These are phyloP conservation scores for Corvus cornix DNA, from an alignment of 2,113 vertebrate genomes.

Conservation along the genomic window DNA sequence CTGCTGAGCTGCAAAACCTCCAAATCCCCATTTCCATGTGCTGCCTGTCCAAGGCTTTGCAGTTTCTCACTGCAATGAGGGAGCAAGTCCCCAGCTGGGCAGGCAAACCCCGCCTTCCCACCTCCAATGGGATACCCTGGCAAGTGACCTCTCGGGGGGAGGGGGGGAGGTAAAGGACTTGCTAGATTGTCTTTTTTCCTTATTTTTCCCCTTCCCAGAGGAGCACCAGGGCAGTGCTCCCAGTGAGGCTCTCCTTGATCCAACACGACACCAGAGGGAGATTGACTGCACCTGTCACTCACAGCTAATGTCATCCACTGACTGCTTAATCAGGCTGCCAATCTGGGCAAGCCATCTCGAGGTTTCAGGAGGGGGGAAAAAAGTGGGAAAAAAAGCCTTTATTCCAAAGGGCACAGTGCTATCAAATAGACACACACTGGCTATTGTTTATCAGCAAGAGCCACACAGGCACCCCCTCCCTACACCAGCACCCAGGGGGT, in stretches of 20 bases:
- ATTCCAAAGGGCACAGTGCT: constrained; percentile 1
- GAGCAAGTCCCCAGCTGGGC: neutral
- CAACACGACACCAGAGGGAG: neutral
- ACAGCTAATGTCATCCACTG: neutral
- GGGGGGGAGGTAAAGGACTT: neutral
- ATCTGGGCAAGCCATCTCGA: constrained; percentile 17
- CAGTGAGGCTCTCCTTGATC: neutral
- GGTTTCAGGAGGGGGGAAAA: neutral
- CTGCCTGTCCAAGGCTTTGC: neutral
- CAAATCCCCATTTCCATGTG: accelerated
- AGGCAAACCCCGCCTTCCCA: neutral
- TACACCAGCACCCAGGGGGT: neutral
- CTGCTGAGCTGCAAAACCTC: neutral
- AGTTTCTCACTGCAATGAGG: neutral
- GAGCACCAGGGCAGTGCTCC: neutral
- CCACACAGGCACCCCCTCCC: neutral
- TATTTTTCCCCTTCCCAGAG: neutral
- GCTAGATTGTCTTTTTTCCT: neutral
- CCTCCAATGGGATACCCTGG: neutral
- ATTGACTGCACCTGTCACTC: constrained; percentile 24
- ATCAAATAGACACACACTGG: neutral
- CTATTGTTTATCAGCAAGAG: constrained; percentile 24
- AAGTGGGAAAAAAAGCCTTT: neutral
- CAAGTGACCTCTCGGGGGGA: too few species aligned
- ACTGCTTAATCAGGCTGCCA: constrained; percentile 42